Evolutionary conservation across 2,113 vertebrate genomes (phyloP).

Genomic region (Pluvianellus socialis): DNA sequence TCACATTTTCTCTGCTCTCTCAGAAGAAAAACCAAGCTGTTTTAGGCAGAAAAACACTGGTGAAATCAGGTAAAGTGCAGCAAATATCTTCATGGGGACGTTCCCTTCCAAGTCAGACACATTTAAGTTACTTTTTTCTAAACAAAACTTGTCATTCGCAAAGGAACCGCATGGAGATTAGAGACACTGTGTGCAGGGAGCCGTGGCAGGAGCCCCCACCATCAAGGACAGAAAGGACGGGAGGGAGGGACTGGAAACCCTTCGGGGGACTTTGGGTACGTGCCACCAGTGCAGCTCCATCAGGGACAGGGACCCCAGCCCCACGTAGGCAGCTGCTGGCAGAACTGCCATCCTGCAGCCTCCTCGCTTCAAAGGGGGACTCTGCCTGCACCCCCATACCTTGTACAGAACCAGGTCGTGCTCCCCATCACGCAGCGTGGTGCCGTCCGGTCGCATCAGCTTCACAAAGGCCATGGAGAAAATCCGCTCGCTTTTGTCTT

Average conservation of each 20-base stretch:
- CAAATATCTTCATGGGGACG: not conserved
- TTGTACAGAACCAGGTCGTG: constrained; percentile 66
- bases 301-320: not conserved
- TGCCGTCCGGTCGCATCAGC: constrained; percentile 52
- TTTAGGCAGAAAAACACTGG: not conserved
- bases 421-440: constrained; percentile 51
- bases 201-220: not conserved
- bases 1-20: not conserved
- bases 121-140: not conserved
- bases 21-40: not conserved
- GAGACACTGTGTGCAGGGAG: rapidly evolving
- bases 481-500: constrained; percentile 51
- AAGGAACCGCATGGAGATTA: not conserved
- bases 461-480: constrained; percentile 69
- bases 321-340: rapidly evolving
- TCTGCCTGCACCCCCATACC: not conserved
- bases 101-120: not conserved
- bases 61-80: not conserved
- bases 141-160: not conserved
- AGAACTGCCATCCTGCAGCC: not conserved
- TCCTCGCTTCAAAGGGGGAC: rapidly evolving
- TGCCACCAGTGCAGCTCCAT: rapidly evolving
- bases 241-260: not conserved
- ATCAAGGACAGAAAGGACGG: not conserved
- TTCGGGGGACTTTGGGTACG: rapidly evolving